Evolutionary conservation across 2,113 vertebrate species (phyloP).

Genomic region (Eretmochelys imbricata): DNA sequence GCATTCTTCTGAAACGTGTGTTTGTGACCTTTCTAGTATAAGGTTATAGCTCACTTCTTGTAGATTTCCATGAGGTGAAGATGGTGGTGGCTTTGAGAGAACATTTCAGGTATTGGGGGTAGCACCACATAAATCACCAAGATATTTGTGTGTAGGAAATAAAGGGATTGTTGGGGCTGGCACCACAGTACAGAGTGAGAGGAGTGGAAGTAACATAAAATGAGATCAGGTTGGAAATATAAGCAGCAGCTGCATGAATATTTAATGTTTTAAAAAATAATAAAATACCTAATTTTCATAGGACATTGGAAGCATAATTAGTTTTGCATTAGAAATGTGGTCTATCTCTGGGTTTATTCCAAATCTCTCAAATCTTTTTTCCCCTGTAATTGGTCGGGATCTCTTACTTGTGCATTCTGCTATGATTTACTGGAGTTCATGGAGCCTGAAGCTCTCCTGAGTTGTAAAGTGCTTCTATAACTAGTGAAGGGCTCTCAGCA

Average conservation of each 20-base stretch:
- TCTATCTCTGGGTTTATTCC: neutral
- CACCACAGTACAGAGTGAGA: neutral
- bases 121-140: neutral
- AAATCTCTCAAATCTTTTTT: neutral
- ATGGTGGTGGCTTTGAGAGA: neutral
- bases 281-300: neutral
- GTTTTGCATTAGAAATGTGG: neutral
- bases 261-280: neutral
- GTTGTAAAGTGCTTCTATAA: neutral
- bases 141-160: neutral
- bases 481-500: neutral
- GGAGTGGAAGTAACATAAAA: neutral
- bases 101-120: neutral
- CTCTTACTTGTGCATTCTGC: neutral
- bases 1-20: neutral
- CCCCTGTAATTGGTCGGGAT: neutral
- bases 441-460: neutral
- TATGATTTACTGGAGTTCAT: neutral
- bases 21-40: neutral
- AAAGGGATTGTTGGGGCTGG: neutral
- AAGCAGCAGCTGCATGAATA: neutral
- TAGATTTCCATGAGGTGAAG: neutral
- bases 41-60: neutral
- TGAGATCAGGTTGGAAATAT: too few species aligned
- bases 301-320: neutral